Conservation (phyloP, 1,140 invertebrate genomes). For the Anadara kagoshimensis region DNA sequence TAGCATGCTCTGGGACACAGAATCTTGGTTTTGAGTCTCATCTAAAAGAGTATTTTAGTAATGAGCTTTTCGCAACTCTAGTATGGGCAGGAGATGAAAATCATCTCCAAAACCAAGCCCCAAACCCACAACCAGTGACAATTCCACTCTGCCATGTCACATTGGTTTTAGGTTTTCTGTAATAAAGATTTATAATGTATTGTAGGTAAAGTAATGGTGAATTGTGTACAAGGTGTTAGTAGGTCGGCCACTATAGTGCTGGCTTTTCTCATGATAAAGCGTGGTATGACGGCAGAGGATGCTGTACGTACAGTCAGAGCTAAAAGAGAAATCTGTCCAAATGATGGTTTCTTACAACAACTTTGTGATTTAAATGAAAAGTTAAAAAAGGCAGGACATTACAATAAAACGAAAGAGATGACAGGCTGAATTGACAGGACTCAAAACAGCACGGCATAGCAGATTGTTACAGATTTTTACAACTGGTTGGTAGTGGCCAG, state of each 20-base stretch:
- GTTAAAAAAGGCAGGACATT: conserved; percentile 56
- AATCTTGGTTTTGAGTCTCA: too few relatives aligned
- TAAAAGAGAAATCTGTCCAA: conserved; percentile 63
- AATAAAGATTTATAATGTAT: background rate
- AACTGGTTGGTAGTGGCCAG: too few relatives aligned
- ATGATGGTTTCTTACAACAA: conserved; percentile 67
- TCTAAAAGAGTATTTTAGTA: too few relatives aligned
- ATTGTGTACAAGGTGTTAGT: conserved; percentile 94
- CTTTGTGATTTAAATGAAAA: conserved; percentile 60
- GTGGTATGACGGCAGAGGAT: conserved; percentile 79
- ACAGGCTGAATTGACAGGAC: background rate
- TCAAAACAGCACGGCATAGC: too few relatives aligned
- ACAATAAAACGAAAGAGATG: background rate
- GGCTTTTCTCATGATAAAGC: conserved; percentile 86
- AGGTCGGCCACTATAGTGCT: conserved; percentile 88
- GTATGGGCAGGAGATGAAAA: too few relatives aligned
- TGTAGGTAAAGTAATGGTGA: conserved; percentile 84
- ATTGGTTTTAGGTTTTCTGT: too few relatives aligned
- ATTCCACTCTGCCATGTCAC: background rate
- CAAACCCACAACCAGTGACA: too few relatives aligned
- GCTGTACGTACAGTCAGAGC: conserved; percentile 76
- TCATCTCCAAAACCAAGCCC: too few relatives aligned
- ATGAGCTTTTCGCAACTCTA: too few relatives aligned
- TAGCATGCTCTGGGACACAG: too few relatives aligned
- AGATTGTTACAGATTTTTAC: too few relatives aligned